These are phyloP conservation scores for Gallinago paraguaiae DNA, from an alignment of 2,113 vertebrate genomes.

Conservation along the genomic window DNA sequence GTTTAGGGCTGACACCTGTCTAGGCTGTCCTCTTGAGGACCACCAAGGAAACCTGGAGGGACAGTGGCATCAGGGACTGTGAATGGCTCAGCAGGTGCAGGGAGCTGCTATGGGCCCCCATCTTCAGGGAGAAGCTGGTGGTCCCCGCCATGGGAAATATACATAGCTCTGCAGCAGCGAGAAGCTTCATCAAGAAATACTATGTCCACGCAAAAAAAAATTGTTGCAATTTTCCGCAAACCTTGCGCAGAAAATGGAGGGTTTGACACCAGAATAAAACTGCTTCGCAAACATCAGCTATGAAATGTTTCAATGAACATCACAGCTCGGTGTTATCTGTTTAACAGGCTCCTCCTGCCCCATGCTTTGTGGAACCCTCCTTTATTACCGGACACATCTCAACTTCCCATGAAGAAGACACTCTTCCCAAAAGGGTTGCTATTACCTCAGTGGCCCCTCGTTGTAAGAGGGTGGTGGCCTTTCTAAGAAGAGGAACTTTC, in stretches of 20 bases:
- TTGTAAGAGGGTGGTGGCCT: background rate
- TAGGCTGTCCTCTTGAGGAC: background rate
- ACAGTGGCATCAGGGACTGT: fast-evolving
- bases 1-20: background rate
- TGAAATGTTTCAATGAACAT: background rate
- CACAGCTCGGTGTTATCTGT: background rate
- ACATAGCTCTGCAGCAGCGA: too few relatives aligned
- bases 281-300: background rate
- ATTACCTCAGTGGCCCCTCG: background rate
- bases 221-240: background rate
- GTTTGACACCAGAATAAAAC: background rate
- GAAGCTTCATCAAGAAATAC: background rate
- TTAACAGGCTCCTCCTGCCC: background rate
- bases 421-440: background rate
- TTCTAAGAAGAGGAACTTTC: background rate
- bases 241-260: background rate
- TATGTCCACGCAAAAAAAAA: background rate
- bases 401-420: background rate
- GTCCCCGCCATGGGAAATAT: background rate
- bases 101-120: background rate
- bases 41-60: background rate
- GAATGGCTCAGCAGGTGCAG: background rate
- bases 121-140: background rate
- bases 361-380: background rate
- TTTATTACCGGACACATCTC: background rate